Percentiles rank a stretch among this genome's conserved stretches.
phyloP scores from a whole-genome alignment of 1,140 invertebrate species.

The Aphelenchoides fujianensis region DNA sequence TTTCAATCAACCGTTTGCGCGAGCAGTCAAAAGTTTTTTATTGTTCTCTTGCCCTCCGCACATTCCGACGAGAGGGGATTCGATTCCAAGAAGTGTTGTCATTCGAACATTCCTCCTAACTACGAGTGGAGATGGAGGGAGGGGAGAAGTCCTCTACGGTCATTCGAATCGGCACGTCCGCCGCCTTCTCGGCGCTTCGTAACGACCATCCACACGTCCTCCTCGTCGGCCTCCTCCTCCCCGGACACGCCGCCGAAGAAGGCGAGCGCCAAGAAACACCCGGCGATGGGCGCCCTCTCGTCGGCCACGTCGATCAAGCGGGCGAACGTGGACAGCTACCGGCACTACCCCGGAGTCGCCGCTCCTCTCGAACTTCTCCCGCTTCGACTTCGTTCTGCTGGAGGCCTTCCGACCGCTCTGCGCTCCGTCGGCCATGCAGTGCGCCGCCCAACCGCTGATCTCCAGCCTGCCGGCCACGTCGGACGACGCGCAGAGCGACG shows the following conservation, averaged over 20 bases:
- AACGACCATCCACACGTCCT: background rate
- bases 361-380: background rate
- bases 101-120: too few relatives aligned
- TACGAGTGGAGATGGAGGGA: background rate
- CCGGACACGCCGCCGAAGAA: background rate
- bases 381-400: background rate
- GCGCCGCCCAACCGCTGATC: background rate
- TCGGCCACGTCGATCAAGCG: too few relatives aligned
- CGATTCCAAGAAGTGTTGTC: too few relatives aligned
- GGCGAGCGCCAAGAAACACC: too few relatives aligned
- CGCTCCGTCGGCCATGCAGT: background rate
- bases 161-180: background rate
- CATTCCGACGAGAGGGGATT: background rate
- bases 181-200: background rate
- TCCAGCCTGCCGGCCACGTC: background rate
- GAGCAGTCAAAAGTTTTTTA: background rate
- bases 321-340: background rate
- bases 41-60: background rate
- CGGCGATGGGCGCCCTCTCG: background rate
- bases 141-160: background rate
- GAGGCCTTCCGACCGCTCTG: constrained; percentile 4
- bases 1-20: background rate
- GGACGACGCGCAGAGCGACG: background rate
- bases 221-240: background rate
- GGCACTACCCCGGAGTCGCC: background rate